Base-by-base conservation (phyloP, 2,888 invertebrate genomes). In the Gryllus longicercus region DNA sequence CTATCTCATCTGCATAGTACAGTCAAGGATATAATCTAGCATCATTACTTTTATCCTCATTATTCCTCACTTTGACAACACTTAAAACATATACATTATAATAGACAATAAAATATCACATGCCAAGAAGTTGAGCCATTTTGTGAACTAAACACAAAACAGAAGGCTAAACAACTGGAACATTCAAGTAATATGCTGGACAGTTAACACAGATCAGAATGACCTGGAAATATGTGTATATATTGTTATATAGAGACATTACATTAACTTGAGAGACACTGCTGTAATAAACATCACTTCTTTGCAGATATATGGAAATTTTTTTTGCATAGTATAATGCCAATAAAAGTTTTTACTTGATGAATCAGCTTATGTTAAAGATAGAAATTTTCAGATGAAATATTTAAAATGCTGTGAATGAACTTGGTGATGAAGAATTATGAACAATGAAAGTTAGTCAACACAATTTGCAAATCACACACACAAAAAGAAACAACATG, bases 61-160 rank as follows among this genome's bases (percentile, higher is more conserved):
- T 16, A 49, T 50, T n/a, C n/a, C 16, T 50, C 77, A 77, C 18
- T 50, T 50, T 49, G 76, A 76, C 21, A n/a, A 76, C 77, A 77
- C 49, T 25, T 77, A 77, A 77, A 77, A 77, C 63, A 77, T 50
- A 77, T 38, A 76, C 76, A 76, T 76, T 25, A 76, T 76, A 76
- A 23, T 76, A 50, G n/a, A 77, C 21, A 49, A 77, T 49, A 77
- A 82, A 81, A 82, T 83, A 83, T 83, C 83, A 83, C 83, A 83
- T 83, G 82, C 82, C 83, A 83, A 81, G 81, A 82, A 80, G 82
- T 83, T 82, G 82, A 82, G 82, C 83, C 81, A 82, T 82, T 77
- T 77, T 25, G 21, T 25, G 23, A 75, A 25, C 75, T 75, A n/a
- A 21, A 25, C 14, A 75, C 38, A 21, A 38, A 38, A 75, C 21